Evolutionary conservation across 2,113 vertebrate species (phyloP).

Genomic region (Malurus alboscapulatus): DNA sequence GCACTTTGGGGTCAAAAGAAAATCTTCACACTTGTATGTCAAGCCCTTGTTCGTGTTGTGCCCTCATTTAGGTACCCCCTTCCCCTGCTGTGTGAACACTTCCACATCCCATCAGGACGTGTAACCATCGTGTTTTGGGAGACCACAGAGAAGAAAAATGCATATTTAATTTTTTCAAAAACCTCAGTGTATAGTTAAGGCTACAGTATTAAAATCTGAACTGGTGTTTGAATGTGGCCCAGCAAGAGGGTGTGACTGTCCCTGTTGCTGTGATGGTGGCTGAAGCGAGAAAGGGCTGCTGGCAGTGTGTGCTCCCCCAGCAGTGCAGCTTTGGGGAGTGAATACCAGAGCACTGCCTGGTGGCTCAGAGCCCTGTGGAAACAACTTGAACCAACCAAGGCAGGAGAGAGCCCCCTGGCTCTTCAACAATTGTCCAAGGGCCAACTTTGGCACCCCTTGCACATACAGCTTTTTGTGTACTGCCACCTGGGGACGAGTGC

Average conservation of each 20-base stretch:
- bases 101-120: rapidly evolving
- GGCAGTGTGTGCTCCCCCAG: neutral
- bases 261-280: constrained; percentile 11
- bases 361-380: neutral
- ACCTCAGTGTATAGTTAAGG: neutral
- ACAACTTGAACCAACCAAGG: neutral
- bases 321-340: neutral
- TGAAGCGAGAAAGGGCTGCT: neutral
- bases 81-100: neutral
- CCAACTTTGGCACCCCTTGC: neutral
- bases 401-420: neutral
- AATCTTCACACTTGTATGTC: neutral
- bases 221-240: neutral
- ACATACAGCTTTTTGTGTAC: neutral
- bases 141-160: neutral
- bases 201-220: neutral
- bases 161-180: neutral
- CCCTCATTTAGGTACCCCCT: neutral
- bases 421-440: neutral
- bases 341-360: neutral
- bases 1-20: neutral
- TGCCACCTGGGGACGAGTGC: neutral
- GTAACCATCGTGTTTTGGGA: neutral
- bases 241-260: neutral
- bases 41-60: neutral